A percentile compares a stretch with the other conserved stretches of the same genome.
phyloP scores from a whole-genome alignment of 1,140 invertebrate species.

The Drosophila orosa region DNA sequence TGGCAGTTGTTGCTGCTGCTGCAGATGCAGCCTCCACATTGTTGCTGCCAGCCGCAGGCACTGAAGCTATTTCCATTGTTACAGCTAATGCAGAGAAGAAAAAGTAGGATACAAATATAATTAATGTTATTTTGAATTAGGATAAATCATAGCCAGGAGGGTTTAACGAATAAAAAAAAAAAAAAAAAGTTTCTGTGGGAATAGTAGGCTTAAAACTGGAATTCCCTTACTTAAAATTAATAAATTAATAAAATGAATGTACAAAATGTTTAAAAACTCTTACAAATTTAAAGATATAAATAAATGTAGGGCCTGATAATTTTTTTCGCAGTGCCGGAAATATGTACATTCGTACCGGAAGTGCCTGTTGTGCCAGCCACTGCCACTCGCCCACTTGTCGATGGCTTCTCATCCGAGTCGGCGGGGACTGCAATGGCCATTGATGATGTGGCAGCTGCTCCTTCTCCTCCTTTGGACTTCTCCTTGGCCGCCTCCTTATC shows the following conservation, averaged over 20 bases:
- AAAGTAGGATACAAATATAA: not conserved
- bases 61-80: conserved; percentile 33
- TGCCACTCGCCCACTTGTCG: conserved; percentile 40
- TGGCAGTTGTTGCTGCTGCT: conserved; percentile 1
- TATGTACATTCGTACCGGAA: conserved; percentile 53
- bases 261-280: not conserved
- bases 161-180: too few species aligned
- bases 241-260: not conserved
- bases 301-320: not conserved
- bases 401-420: conserved; percentile 46
- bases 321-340: conserved; percentile 7
- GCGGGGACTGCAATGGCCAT: conserved; percentile 13
- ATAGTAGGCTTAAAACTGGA: not conserved
- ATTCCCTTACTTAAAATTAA: not conserved
- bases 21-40: conserved; percentile 25
- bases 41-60: conserved; percentile 42
- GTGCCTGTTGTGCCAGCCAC: conserved; percentile 47
- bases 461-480: conserved; percentile 22
- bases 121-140: not conserved
- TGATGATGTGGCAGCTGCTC: conserved; percentile 12
- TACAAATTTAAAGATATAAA: not conserved
- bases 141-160: not conserved
- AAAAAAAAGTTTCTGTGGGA: not conserved
- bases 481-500: conserved; percentile 58
- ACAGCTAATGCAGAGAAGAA: conserved; percentile 3